Conservation (phyloP, 1,140 invertebrate species). For the Thalassaphorura encarpata region DNA sequence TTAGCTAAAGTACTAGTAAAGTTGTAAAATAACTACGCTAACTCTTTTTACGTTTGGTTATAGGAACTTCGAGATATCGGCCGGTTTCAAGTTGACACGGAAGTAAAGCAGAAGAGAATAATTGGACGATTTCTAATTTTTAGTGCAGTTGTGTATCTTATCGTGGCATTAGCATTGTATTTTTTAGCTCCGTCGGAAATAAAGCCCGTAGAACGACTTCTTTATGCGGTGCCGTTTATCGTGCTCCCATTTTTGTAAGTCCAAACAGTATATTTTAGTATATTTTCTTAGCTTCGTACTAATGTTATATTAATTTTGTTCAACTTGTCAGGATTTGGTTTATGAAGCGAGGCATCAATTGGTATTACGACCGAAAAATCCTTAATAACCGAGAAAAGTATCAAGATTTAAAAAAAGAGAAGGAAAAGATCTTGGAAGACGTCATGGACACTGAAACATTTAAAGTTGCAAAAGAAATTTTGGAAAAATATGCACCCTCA, state of each 20-base stretch:
- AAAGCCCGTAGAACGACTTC: conserved; percentile 52
- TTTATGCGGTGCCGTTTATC: conserved; percentile 60
- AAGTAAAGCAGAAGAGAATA: conserved; percentile 65
- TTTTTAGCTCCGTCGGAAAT: conserved; percentile 51
- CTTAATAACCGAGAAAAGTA: conserved; percentile 67
- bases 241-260: conserved; percentile 71
- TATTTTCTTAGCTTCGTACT: conserved; percentile 5
- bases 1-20: conserved; percentile 17
- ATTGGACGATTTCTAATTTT: conserved; percentile 67
- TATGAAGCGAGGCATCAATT: conserved; percentile 64
- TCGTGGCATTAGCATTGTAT: conserved; percentile 62
- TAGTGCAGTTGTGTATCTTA: conserved; percentile 66
- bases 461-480: conserved; percentile 85
- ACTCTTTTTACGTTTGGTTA: conserved; percentile 28
- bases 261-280: conserved; percentile 24
- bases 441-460: conserved; percentile 97
- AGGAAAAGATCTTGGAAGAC: conserved; percentile 82
- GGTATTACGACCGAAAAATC: conserved; percentile 78
- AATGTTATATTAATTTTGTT: conserved; percentile 12
- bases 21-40: conserved; percentile 20
- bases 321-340: conserved; percentile 56
- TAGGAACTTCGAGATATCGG: conserved; percentile 70
- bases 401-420: conserved; percentile 59
- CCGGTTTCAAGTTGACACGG: conserved; percentile 62
- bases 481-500: conserved; percentile 74